These are phyloP conservation scores for Thereva nobilitata DNA, from an alignment of 2,888 invertebrate species.

Conservation along the genomic window DNA sequence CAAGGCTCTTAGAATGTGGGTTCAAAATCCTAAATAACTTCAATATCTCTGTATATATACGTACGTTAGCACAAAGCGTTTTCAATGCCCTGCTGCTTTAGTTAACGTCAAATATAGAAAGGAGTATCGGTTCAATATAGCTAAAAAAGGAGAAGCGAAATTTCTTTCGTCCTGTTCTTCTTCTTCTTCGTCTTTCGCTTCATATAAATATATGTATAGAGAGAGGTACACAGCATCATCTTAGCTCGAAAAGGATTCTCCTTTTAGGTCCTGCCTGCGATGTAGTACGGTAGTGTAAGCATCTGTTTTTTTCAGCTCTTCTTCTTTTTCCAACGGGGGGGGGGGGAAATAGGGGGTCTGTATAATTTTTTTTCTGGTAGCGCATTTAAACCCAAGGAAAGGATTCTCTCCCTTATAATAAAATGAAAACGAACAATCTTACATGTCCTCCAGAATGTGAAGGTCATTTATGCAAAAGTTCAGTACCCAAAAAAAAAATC, in stretches of 20 bases:
- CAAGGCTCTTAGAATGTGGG: conserved; percentile 14
- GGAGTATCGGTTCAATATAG: conserved; percentile 6
- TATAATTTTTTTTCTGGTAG: conserved; percentile 1
- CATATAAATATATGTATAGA: no score
- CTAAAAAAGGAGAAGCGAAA: no score
- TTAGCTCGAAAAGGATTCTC: no score
- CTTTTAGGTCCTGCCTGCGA: not conserved
- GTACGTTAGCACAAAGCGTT: not conserved
- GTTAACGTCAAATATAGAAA: conserved; percentile 21
- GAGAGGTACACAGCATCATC: no score
- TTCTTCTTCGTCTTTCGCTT: no score
- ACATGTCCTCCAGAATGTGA: conserved; percentile 16
- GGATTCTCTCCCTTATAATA: conserved; percentile 4
- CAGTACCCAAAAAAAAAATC: not conserved
- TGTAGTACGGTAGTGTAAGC: conserved; percentile 2
- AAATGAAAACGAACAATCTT: conserved; percentile 16
- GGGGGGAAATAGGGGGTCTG: not conserved
- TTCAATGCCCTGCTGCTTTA: conserved; percentile 13
- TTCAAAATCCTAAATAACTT: conserved; percentile 7
- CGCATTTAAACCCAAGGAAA: conserved; percentile 13
- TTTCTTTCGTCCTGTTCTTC: no score
- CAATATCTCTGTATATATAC: not conserved
- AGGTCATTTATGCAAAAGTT: conserved; percentile 22
- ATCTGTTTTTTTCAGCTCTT: not conserved
- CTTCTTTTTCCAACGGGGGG: not conserved